Percentiles rank a stretch among this genome's conserved stretches.
These are phyloP conservation scores for Rhagonycha lutea DNA, from an alignment of 2,888 invertebrate genomes.

Conservation along the genomic window DNA sequence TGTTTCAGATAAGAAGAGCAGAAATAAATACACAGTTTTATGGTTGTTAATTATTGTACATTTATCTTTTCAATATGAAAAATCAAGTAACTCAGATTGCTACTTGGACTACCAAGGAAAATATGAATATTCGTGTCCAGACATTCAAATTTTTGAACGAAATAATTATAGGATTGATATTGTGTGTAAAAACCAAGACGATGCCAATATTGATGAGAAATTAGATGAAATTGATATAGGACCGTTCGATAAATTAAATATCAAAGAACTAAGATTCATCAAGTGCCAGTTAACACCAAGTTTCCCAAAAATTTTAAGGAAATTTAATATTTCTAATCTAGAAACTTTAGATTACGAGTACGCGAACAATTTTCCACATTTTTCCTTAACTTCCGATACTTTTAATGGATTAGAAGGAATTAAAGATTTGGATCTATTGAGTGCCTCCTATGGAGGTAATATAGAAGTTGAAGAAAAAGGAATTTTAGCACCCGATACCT, in stretches of 20 bases:
- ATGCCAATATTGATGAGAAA: not conserved
- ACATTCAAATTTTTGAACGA: not conserved
- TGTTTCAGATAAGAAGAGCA: not conserved
- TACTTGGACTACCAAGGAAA: not conserved
- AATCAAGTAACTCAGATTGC: not conserved
- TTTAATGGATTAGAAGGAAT: not conserved
- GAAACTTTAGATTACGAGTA: not conserved
- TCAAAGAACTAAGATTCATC: not conserved
- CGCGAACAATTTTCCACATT: not conserved
- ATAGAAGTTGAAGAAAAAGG: not conserved
- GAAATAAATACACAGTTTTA: not conserved
- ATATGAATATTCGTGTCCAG: not conserved
- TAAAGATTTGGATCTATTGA: not conserved
- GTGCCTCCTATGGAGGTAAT: not conserved
- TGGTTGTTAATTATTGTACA: not conserved
- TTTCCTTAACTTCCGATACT: not conserved
- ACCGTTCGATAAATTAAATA: not conserved
- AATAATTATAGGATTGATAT: not conserved
- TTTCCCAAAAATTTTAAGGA: not conserved
- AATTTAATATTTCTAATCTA: not conserved
- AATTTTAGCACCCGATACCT: slow-evolving; percentile 4
- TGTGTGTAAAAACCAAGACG: not conserved
- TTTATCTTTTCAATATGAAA: not conserved
- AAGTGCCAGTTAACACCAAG: not conserved
- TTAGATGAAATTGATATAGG: not conserved